Evolutionary conservation across 2,113 vertebrate species (phyloP).

Genomic region (Amblyornis subalaris): DNA sequence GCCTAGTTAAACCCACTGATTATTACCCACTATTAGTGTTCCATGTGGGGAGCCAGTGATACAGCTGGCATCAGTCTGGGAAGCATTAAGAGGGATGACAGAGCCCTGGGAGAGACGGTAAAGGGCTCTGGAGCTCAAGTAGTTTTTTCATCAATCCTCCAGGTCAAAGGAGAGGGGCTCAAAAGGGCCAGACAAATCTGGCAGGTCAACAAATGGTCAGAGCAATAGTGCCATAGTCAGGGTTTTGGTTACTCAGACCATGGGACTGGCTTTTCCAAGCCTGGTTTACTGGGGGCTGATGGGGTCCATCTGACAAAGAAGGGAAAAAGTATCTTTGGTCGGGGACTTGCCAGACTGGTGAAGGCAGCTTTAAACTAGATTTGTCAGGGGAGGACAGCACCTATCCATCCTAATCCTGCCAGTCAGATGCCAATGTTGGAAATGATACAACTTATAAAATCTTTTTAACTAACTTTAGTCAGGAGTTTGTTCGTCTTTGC

Average conservation of each 20-base stretch:
- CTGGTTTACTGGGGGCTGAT: neutral
- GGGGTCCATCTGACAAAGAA: neutral
- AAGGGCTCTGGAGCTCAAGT: neutral
- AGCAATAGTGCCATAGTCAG: neutral
- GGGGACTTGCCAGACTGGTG: neutral
- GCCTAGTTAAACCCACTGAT: neutral
- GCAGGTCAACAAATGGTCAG: neutral
- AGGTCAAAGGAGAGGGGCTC: neutral
- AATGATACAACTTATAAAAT: too few relatives aligned
- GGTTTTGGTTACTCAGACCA: neutral
- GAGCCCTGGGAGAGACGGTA: neutral
- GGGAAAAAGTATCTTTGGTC: rapidly evolving
- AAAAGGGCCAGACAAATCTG: neutral
- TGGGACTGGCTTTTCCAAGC: neutral
- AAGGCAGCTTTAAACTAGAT: too few relatives aligned
- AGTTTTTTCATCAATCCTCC: neutral
- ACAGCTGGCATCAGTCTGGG: neutral
- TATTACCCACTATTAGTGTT: neutral
- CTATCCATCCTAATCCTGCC: too few relatives aligned
- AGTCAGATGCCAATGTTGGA: too few relatives aligned
- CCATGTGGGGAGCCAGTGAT: rapidly evolving
- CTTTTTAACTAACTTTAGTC: too few relatives aligned
- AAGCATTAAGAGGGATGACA: neutral
- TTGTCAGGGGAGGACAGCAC: too few relatives aligned
- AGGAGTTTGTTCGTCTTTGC: too few relatives aligned